Evolutionary conservation across 2,113 vertebrate genomes (phyloP), one percentile per base, ranked within the genome.

Genomic region (Heterotilapia buettikoferi): DNA sequence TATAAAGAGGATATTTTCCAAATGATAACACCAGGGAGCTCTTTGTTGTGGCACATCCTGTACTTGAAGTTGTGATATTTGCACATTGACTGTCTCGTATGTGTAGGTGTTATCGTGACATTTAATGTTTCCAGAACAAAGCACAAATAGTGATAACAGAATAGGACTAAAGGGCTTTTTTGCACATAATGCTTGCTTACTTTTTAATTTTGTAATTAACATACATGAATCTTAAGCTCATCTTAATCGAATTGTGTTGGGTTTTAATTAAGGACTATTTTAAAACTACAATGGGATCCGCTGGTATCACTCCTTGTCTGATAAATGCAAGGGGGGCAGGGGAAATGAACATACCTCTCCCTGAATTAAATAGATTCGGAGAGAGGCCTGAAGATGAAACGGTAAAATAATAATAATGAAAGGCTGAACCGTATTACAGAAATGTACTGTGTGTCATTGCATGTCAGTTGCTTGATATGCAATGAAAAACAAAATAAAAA

Each of bases 261-360:
- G 91, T 89, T 89, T 91, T 94, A 95, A 96, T 95, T 91, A 93
- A 92, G 83, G 91, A 66, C 85, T 90, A 88, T 80, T 94, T 91
- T 85, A 82, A 87, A 85, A 63, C 82, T 81, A 56, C 87, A 90
- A 92, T 89, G 80, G 57, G 79, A 90, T 82, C 84, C 6, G 7
- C 54, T 21, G 16, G 79, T 52, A 87, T 89, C 52, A 82, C 57
- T 89, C 68, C 52, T 66, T 82, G 85, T 86, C 84, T 86, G 88
- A 91, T 90, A 80, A 85, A 91, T 56, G 85, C 71, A 88, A 59
- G 54, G 33, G n/a, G 63, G 86, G 84, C 85, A 87, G 88, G 85
- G 78, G 63, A 87, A 54, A 86, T 53, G 45, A 89, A 80, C 71
- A 29, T 3, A 38, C 63, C 78, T 53, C 53, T 13, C 26, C 38